phyloP scores from a whole-genome alignment of 2,797 vertebrate genomes.

The Anolis apletophallus region DNA sequence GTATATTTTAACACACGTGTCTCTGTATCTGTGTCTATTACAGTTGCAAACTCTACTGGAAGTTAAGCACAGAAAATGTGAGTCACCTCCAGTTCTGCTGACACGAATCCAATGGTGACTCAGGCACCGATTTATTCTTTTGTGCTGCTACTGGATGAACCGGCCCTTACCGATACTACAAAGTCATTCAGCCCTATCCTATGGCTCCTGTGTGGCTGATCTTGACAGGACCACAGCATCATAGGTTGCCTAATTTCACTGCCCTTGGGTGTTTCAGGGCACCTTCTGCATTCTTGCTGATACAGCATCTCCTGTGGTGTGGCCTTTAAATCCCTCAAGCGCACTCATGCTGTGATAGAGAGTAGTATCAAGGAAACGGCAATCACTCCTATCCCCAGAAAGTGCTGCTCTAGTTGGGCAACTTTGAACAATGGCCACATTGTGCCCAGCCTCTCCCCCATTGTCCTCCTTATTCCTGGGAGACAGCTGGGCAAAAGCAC shows the following conservation, averaged over 20 bases:
- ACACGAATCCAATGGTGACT: not conserved
- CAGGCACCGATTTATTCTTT: not conserved
- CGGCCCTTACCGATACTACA: not conserved
- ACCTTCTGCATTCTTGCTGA: not conserved
- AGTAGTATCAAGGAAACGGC: slow-evolving; percentile 9
- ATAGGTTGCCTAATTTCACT: not conserved
- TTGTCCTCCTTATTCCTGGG: slow-evolving; percentile 27
- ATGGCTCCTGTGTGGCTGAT: not conserved
- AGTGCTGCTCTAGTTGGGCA: slow-evolving; percentile 26
- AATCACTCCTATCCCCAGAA: slow-evolving; percentile 7
- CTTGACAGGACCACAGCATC: not conserved
- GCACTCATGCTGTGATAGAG: not conserved
- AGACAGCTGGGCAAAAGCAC: slow-evolving; percentile 31
- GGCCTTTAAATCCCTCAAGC: slow-evolving; percentile 12
- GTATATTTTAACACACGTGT: too few relatives aligned
- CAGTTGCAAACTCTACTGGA: not conserved
- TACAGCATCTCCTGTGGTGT: not conserved
- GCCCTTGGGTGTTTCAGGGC: not conserved
- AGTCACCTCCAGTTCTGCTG: not conserved
- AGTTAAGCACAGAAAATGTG: not conserved
- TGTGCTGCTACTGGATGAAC: not conserved
- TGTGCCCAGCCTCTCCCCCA: slow-evolving; percentile 14
- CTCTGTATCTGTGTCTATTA: too few relatives aligned
- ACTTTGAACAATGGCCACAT: slow-evolving; percentile 32
- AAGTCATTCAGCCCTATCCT: not conserved